phyloP scores from a whole-genome alignment of 2,888 invertebrate genomes.

The Petrolisthes cinctipes region DNA sequence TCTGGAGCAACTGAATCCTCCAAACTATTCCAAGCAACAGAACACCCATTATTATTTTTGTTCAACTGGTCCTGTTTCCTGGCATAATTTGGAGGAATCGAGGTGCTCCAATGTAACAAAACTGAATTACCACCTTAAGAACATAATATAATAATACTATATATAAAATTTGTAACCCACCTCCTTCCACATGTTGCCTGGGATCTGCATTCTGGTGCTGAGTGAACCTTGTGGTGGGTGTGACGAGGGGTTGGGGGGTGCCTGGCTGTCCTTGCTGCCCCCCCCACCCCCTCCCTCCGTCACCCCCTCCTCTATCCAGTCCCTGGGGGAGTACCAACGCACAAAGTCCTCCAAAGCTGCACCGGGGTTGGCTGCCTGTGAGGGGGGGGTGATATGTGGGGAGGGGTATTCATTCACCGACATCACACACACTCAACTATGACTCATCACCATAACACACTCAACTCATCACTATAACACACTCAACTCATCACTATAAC shows the following conservation, averaged over 20 bases:
- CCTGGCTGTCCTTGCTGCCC: too few relatives aligned
- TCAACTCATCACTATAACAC: not conserved
- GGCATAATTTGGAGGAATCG: too few relatives aligned
- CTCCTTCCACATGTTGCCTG: constrained; percentile 65
- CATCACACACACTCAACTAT: not conserved
- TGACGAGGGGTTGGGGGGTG: not conserved
- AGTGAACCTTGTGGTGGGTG: constrained; percentile 69
- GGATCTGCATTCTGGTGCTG: constrained; percentile 84
- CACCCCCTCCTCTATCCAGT: constrained; percentile 80
- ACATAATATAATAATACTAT: constrained; percentile 81
- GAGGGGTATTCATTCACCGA: too few relatives aligned
- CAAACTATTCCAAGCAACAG: too few relatives aligned
- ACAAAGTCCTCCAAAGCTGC: constrained; percentile 94
- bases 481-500: not conserved
- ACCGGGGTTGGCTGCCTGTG: constrained; percentile 92
- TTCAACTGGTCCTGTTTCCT: too few relatives aligned
- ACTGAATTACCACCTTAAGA: constrained; percentile 88
- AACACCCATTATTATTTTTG: too few relatives aligned
- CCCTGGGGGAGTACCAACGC: constrained; percentile 97
- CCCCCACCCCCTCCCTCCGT: constrained; percentile 69
- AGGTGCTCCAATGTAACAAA: too few relatives aligned
- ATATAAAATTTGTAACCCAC: constrained; percentile 67
- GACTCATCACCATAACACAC: not conserved
- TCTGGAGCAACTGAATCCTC: too few relatives aligned
- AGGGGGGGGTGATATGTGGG: not conserved